Evolutionary conservation across 2,797 vertebrate species (phyloP), one percentile per base, ranked within the genome.

Genomic region (Toxotes lorentzi): DNA sequence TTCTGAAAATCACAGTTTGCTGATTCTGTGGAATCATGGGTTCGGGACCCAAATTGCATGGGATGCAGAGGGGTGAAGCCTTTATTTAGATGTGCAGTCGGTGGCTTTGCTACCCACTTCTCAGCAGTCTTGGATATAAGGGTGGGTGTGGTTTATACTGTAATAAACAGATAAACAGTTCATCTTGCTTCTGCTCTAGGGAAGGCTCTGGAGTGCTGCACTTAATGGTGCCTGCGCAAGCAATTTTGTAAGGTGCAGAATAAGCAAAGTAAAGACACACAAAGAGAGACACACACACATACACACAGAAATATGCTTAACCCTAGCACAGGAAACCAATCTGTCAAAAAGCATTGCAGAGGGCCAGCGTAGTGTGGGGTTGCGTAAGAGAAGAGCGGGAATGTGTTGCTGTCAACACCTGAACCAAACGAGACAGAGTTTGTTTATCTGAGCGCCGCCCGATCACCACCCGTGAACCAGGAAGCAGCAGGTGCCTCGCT

Each of bases 401-500:
- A 94, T 93, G 93, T 51, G n/a, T 45, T 43, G 68, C 91, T 88
- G 91, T 93, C 93, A 89, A 92, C 93, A 88, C 89, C 83, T 40
- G 68, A 66, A 84, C 82, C 88, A 62, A 90, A 83, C 79, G 72
- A 92, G 88, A 88, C 89, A 14, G 54, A 47, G 82, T 89, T 91
- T 93, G 89, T 93, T 92, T 93, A 88, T 90, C 69, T 64, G 77
- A 91, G 74, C 81, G 62, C 86, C 90, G 88, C 84, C 78, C 32
- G 72, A 86, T 86, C 88, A 81, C 50, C 82, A 72, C 80, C 89
- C 79, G 62, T 91, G 87, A 93, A 95, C 92, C 93, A 94, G 94
- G 94, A 95, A 95, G 91, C 91, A 84, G 93, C 95, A 95, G 95
- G 94, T 95, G 94, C 86, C 77, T 87, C 80, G 87, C 91, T 89